Evolutionary conservation across 2,113 vertebrate genomes (phyloP).

Genomic region (Gallinago media): DNA sequence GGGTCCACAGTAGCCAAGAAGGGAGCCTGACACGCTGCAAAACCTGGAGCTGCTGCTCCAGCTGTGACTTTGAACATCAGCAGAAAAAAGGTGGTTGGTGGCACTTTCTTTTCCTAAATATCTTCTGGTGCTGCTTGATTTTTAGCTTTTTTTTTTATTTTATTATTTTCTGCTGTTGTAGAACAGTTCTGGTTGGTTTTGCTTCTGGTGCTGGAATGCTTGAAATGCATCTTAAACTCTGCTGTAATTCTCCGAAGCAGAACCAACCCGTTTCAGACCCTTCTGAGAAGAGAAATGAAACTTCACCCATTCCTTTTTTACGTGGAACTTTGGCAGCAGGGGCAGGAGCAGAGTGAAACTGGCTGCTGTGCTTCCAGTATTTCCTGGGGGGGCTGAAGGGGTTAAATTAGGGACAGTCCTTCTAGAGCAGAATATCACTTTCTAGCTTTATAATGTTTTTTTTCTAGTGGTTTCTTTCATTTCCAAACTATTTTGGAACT

Average conservation of each 20-base stretch:
- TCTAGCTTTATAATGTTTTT: background rate
- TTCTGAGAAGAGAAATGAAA: background rate
- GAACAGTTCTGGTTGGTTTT: background rate
- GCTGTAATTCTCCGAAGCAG: background rate
- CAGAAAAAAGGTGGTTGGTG: rapidly evolving
- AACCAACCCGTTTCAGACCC: background rate
- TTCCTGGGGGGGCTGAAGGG: background rate
- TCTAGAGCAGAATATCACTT: background rate
- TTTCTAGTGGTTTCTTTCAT: background rate
- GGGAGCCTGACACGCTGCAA: rapidly evolving
- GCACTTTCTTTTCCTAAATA: background rate
- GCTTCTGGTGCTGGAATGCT: background rate
- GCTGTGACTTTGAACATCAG: background rate
- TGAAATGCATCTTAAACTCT: background rate
- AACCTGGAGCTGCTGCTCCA: rapidly evolving
- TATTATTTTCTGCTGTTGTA: background rate
- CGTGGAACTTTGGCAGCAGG: rapidly evolving
- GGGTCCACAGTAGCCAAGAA: background rate
- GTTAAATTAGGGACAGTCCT: background rate
- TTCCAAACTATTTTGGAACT: background rate
- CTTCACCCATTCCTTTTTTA: rapidly evolving
- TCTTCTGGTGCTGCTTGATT: background rate
- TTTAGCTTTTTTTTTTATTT: background rate
- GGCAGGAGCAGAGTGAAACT: background rate
- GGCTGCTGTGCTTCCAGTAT: background rate